A percentile compares a stretch with the other conserved stretches of the same genome.
Conservation (phyloP, 2,797 vertebrate species). For the Potorous gilbertii region DNA sequence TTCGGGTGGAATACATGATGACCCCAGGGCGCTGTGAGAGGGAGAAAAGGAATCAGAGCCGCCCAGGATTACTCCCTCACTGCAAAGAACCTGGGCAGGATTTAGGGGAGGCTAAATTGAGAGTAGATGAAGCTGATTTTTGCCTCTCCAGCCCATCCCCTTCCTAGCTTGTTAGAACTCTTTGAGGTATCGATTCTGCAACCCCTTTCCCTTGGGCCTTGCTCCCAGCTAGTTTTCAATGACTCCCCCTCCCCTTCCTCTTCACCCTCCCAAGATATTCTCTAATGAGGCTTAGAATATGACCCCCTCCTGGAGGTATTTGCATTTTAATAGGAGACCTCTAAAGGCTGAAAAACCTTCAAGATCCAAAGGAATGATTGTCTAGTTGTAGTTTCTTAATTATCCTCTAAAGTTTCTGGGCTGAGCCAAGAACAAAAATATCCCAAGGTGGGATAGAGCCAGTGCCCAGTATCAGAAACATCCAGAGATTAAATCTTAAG, state of each 20-base stretch:
- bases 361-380: not conserved
- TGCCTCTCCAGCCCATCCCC: constrained; percentile 28
- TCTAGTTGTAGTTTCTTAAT: not conserved
- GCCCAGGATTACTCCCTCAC: not conserved
- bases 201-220: not conserved
- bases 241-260: not conserved
- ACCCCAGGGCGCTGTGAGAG: not conserved
- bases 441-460: not conserved
- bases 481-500: not conserved
- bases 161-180: not conserved
- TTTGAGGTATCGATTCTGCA: not conserved
- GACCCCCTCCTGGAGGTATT: not conserved
- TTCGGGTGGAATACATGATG: not conserved
- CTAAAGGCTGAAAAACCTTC: not conserved
- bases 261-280: not conserved
- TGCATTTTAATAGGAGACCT: not conserved
- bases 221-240: not conserved
- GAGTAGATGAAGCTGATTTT: not conserved
- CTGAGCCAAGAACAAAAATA: not conserved
- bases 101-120: not conserved
- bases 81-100: not conserved
- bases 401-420: not conserved
- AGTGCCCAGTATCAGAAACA: not conserved
- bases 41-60: not conserved
- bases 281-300: not conserved